phyloP scores from a whole-genome alignment of 2,113 vertebrate species.

The Murina feae region DNA sequence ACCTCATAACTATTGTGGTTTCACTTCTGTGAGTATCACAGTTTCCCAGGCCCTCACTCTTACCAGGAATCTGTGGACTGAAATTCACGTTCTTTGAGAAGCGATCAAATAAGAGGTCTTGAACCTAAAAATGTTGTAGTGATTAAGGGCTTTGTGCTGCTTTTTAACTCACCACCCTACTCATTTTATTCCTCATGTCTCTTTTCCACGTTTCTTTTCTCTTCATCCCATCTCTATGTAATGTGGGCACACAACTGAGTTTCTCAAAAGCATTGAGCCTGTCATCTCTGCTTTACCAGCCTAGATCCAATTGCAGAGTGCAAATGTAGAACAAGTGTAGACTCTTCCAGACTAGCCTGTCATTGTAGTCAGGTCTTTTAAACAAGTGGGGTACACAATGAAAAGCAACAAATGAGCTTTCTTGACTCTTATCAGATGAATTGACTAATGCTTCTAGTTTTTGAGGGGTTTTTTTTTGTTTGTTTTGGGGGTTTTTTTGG shows the following conservation, averaged over 20 bases:
- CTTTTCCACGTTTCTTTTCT: not conserved
- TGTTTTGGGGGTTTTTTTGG: not conserved
- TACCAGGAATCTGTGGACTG: not conserved
- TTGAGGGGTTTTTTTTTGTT: not conserved
- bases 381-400: rapidly evolving
- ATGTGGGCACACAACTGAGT: not conserved
- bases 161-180: not conserved
- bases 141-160: not conserved
- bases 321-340: not conserved
- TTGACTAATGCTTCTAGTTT: not conserved
- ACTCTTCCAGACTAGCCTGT: not conserved
- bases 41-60: not conserved
- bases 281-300: not conserved
- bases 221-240: not conserved
- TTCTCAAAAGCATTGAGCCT: not conserved
- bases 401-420: not conserved
- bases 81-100: not conserved
- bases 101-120: not conserved
- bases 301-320: not conserved
- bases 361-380: not conserved
- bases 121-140: not conserved
- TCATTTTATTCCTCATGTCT: not conserved
- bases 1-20: not conserved
- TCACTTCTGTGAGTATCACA: not conserved
- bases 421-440: not conserved